These are phyloP conservation scores for Megalops cyprinoides DNA, from an alignment of 2,797 vertebrate genomes.

Conservation along the genomic window DNA sequence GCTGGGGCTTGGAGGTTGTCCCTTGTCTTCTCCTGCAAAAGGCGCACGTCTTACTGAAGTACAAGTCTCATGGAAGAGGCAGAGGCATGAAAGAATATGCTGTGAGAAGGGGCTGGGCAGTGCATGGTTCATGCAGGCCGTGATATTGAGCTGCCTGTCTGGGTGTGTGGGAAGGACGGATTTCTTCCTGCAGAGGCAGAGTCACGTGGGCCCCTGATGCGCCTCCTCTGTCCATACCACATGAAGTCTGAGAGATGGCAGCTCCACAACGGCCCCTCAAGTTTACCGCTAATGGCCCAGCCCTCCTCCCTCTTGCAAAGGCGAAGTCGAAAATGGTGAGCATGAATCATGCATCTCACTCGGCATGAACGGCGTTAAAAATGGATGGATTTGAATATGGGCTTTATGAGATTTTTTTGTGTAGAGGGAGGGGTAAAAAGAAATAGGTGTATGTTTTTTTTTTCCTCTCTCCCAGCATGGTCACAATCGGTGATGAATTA, in stretches of 20 bases:
- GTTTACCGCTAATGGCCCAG: conserved; percentile 6
- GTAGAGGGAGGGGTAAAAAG: conserved; percentile 38
- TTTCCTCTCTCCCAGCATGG: conserved; percentile 29
- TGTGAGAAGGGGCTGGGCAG: neutral
- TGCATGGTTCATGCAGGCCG: neutral
- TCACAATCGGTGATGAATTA: conserved; percentile 57
- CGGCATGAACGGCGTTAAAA: conserved; percentile 38
- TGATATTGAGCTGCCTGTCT: conserved; percentile 30
- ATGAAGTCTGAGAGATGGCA: neutral
- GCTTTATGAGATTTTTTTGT: conserved; percentile 32
- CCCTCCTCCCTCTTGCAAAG: neutral
- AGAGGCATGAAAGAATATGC: conserved; percentile 43
- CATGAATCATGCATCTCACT: conserved; percentile 55
- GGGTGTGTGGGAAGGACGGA: neutral
- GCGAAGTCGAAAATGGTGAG: conserved; percentile 46
- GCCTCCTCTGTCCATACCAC: neutral
- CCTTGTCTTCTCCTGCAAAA: conserved; percentile 20
- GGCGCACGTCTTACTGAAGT: neutral
- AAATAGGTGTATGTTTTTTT: conserved; percentile 43
- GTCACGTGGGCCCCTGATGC: neutral
- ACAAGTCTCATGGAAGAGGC: conserved; percentile 29
- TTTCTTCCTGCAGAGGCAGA: neutral
- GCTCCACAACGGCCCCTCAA: neutral
- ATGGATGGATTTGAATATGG: conserved; percentile 48
- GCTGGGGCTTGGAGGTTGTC: conserved; percentile 32